Base-by-base conservation (phyloP, 1,140 invertebrate genomes). In the Acromyrmex heyeri region DNA sequence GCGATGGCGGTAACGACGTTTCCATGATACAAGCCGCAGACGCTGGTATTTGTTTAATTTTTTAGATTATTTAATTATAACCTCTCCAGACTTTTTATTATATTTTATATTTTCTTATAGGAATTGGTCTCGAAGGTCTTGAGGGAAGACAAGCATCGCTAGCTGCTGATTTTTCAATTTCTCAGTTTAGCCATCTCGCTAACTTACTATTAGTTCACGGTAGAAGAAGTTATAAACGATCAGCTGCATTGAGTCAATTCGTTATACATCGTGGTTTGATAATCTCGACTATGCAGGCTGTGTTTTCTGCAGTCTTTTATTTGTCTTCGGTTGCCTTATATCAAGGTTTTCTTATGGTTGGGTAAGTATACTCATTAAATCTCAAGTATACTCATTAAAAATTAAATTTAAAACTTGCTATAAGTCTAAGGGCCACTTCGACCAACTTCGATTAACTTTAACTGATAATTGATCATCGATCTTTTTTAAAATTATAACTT, bases 241-340 rank as follows among this genome's bases (percentile, higher is more conserved):
- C 99, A 2, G 99, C 99, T 21, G 97, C 98, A 0, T 96, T 99
- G 0, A 98, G 98, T 91, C 99, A 99, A 95, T 99, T 99, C 95
- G 99, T 99, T 59, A 99, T 99, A 93, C 99, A 99, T 95, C 96
- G 99, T 65, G 99, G 99, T 79, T 96, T 99, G 59, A 99, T 99
- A 91, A 99, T 99, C 77, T 99, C 99, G 10, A 99, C 98, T 14
- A 99, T 99, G 98, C 99, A 99, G 94, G 99, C 99, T 8, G 98
- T 99, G 30, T 99, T 99, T 95, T 99, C 98, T 21, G 99, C 99
- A 30, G 99, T 99, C 12, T 99, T 99, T 96, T 99, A 99, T 96
- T 98, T 99, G 93, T 99, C 99, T 30, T 99, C 99, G 5, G 98
- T 99, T 50, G 97, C 99, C 7, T 96, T 99, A 10, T 99, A 99